phyloP scores from a whole-genome alignment of 2,113 vertebrate species.

The Ailuropoda melanoleuca region DNA sequence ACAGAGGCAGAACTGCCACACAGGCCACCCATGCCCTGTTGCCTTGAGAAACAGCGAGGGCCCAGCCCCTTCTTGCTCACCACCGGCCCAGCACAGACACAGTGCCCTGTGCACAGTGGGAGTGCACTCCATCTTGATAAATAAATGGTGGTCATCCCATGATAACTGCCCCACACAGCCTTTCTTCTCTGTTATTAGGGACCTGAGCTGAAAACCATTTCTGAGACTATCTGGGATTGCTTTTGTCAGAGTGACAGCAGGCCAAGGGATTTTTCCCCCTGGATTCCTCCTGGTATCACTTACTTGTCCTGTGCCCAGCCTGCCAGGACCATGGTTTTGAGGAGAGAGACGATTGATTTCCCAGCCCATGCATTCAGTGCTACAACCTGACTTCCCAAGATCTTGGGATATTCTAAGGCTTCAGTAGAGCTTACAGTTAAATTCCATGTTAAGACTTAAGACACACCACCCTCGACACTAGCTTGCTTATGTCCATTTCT shows the following conservation, averaged over 20 bases:
- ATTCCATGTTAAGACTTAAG: neutral
- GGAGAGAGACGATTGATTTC: neutral
- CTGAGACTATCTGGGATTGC: neutral
- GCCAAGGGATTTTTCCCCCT: neutral
- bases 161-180: rapidly evolving
- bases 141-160: neutral
- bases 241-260: neutral
- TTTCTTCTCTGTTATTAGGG: neutral
- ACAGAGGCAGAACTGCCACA: neutral
- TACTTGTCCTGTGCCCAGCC: neutral
- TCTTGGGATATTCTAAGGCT: neutral
- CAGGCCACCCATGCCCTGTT: rapidly evolving
- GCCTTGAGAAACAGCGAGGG: neutral
- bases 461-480: neutral
- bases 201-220: neutral
- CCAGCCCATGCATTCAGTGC: neutral
- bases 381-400: neutral
- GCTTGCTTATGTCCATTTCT: neutral
- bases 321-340: neutral
- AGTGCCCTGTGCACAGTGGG: rapidly evolving
- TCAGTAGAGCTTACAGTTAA: neutral
- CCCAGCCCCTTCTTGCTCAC: neutral
- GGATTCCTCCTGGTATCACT: neutral
- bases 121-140: neutral
- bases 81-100: neutral